Conservation (phyloP, 1,140 invertebrate genomes). For the Calliphora vicina region DNA sequence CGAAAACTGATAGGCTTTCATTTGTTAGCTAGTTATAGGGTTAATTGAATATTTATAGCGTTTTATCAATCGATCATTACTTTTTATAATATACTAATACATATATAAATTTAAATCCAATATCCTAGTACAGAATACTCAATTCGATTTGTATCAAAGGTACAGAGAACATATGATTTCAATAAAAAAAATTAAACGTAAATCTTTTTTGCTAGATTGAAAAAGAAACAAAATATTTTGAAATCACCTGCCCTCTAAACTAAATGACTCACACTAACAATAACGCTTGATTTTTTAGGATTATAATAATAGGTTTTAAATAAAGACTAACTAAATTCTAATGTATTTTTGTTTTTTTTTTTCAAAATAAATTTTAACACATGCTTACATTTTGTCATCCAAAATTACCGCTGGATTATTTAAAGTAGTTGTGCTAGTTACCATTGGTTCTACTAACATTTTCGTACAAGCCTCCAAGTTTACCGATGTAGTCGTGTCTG, state of each 20-base stretch:
- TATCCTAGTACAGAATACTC: too few species aligned
- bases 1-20: not conserved
- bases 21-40: not conserved
- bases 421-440: not conserved
- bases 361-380: not conserved
- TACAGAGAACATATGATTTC: too few species aligned
- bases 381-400: conserved; percentile 22
- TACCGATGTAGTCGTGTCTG: conserved; percentile 56
- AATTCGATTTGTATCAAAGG: too few species aligned
- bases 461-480: conserved; percentile 46
- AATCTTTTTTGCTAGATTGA: too few species aligned
- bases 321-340: conserved; percentile 26
- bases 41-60: not conserved
- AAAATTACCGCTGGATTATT: not conserved
- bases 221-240: too few species aligned
- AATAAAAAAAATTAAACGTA: too few species aligned
- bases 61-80: not conserved
- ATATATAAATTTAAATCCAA: too few species aligned
- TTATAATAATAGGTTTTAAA: not conserved
- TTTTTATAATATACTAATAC: too few species aligned
- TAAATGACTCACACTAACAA: too few species aligned
- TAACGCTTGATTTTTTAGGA: too few species aligned
- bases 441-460: conserved; percentile 21
- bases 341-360: not conserved
- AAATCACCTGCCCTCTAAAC: too few species aligned